Base-by-base conservation (phyloP, 2,888 invertebrate genomes). In the Lepas anatifera region DNA sequence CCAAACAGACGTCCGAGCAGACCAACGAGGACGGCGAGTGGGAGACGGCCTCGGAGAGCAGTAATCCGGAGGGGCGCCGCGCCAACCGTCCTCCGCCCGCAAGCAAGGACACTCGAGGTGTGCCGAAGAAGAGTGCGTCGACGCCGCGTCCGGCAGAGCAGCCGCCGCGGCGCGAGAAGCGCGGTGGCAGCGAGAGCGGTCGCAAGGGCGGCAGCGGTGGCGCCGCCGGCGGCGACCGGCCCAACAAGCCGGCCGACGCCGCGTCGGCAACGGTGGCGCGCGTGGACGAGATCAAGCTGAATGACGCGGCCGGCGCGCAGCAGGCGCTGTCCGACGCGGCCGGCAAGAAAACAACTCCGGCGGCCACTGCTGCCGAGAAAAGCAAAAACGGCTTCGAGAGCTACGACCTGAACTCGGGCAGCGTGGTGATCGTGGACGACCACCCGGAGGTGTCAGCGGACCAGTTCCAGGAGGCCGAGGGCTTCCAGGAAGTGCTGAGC, bases 401-500 rank as follows among this genome's bases (percentile, higher is more conserved):
- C n/a, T 41, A 46, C 67, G 67, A 68, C 32, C 43, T 68, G 37
- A 67, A 66, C 66, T 66, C 66, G 39, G 66, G 66, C 66, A 41
- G 82, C 78, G 83, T 83, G 73, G 82, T 82, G 72, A 80, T 82
- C 69, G 81, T 83, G 73, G 83, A 83, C 78, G 81, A 82, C 75
- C 81, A 81, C 74, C 82, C 81, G 75, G 83, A 77, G 77, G 81
- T 77, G 75, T 81, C 76, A 76, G 80, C 77, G 75, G 77, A 75
- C 67, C 72, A 71, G 73, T 78, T 80, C 74, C 80, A 80, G 69
- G 82, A 81, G 75, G 79, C 81, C 69, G 83, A 83, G 76, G 90
- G 89, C 68, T 91, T 92, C 80, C 90, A 90, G 80, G 92, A 92
- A 79, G 92, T 92, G 11, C 86, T 89, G 71, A 90, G 89, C 70